Conservation (phyloP, 2,888 invertebrate species). For the Orchestes rusci region DNA sequence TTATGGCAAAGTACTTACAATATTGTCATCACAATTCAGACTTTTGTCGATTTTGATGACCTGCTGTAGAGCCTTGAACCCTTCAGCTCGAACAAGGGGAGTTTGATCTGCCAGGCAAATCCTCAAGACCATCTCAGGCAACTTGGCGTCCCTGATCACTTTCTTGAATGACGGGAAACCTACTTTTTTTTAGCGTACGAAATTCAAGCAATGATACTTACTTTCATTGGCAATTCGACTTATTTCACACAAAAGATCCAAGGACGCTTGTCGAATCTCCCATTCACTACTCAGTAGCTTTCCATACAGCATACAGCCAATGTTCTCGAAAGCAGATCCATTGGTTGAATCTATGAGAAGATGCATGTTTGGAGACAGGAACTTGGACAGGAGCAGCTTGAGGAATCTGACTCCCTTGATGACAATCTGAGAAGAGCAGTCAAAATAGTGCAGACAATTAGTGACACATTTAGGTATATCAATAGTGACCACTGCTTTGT, state of each 20-base stretch:
- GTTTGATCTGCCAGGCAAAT: neutral
- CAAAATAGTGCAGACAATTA: too few species aligned
- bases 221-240: neutral
- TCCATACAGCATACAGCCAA: neutral
- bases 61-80: neutral
- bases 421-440: neutral
- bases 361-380: neutral
- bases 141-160: neutral
- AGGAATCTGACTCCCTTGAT: neutral
- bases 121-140: neutral
- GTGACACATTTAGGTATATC: too few species aligned
- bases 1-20: slow-evolving; percentile 1
- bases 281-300: neutral
- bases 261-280: neutral
- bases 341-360: neutral
- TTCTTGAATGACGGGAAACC: neutral
- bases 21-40: neutral
- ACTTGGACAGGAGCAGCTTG: neutral
- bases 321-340: neutral
- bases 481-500: too few species aligned
- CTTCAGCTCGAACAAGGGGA: neutral
- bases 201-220: neutral
- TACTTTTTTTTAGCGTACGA: neutral
- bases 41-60: too few species aligned
- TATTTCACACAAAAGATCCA: neutral